Evolutionary conservation across 1,140 invertebrate species (phyloP), one percentile per base, ranked within the genome.

Genomic region (Drosophila prosaltans): DNA sequence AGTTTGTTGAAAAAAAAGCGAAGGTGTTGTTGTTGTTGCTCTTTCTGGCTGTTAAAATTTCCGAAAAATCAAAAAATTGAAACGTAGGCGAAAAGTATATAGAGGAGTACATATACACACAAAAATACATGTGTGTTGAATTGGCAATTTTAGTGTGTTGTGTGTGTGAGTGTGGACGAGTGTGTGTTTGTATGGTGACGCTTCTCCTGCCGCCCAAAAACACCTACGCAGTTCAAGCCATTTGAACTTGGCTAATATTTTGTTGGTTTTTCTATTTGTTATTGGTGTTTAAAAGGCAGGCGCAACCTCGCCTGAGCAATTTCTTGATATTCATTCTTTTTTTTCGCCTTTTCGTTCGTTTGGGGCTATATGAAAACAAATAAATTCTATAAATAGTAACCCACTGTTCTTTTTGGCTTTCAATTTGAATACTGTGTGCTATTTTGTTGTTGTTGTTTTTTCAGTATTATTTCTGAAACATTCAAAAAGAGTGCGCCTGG

Each of bases 341-440:
- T 64, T 32, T 64, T 32, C 11, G 24, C 24, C 11, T 6, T 36
- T 43, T 48, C 10, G 48, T 39, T 40, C 10, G 48, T 39, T 40
- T 10, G 67, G 69, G 16, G 16, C 16, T 86, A 82, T 89, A 89
- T 84, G 84, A 82, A 89, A 91, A 90, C 85, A 84, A 88, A 84
- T 78, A 84, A 51, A 90, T 80, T 83, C 84, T 91, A 91, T 83
- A 79, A 78, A 69, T 91, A 91, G 89, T 83, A 51, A 89, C 90
- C 55, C 84, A 91, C 81, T 83, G 84, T 81, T 84, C 71, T 78
- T 78, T 63, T 81, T 81, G 78, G 74, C 78, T 80, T 80, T 80
- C 83, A 83, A 88, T 86, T 85, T 81, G 68, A 81, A 85, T 79
- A 76, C 76, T 70, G 74, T 68, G 74, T 16, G 16, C 16, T 16